phyloP scores from a whole-genome alignment of 2,797 vertebrate species.

The Pogoniulus pusillus region DNA sequence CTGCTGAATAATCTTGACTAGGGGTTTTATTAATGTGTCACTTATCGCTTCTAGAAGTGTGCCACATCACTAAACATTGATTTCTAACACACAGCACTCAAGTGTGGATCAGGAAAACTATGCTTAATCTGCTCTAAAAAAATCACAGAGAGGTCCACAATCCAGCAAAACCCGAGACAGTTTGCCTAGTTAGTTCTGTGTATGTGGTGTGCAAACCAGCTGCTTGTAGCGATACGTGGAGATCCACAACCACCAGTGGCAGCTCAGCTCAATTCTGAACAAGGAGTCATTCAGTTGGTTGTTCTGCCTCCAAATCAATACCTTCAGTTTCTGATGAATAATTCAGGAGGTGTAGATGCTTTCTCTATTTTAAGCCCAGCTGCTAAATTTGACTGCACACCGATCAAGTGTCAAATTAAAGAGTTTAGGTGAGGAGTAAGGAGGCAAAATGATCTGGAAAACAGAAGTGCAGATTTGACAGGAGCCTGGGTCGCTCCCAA shows the following conservation, averaged over 20 bases:
- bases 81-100: not conserved
- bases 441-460: not conserved
- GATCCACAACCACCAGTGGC: not conserved
- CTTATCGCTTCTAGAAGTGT: not conserved
- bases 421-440: not conserved
- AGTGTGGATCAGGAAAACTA: not conserved
- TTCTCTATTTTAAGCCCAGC: not conserved
- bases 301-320: not conserved
- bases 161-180: not conserved
- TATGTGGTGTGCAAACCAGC: fast-evolving
- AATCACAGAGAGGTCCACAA: not conserved
- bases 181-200: not conserved
- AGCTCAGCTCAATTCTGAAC: not conserved
- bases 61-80: not conserved
- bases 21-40: not conserved
- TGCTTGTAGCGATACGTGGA: not conserved
- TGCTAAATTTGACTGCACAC: not conserved
- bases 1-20: not conserved
- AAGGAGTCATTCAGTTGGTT: not conserved
- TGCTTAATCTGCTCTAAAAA: too few species aligned
- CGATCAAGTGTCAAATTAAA: not conserved
- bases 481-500: constrained; percentile 25
- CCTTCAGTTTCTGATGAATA: not conserved
- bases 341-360: not conserved
- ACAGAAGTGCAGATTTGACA: not conserved